Percentiles rank a stretch among this genome's conserved stretches.
Conservation (phyloP, 2,113 vertebrate species). For the Telmatochromis sp. region DNA sequence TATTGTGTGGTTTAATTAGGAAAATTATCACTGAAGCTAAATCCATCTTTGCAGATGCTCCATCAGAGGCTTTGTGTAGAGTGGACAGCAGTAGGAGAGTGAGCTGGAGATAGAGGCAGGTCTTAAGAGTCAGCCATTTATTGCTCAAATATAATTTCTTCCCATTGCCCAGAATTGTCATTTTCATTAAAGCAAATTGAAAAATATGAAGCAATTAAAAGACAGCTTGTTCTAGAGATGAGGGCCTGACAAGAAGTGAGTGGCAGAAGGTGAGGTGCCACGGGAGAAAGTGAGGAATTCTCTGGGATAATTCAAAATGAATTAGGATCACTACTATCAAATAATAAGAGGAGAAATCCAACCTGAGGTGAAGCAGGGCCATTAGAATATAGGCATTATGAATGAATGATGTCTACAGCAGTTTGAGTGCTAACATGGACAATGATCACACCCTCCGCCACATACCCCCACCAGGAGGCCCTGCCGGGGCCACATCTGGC, state of each 20-base stretch:
- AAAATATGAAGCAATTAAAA: slow-evolving; percentile 47
- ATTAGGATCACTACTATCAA: background rate
- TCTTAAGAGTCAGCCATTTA: slow-evolving; percentile 26
- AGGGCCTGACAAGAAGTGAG: background rate
- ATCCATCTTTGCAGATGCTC: slow-evolving; percentile 62
- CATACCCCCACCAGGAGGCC: background rate
- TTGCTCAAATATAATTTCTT: slow-evolving; percentile 58
- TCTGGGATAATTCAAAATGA: background rate
- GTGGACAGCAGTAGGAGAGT: background rate
- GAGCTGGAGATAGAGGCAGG: background rate
- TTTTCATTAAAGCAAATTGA: slow-evolving; percentile 55
- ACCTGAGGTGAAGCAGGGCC: background rate
- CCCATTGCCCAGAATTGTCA: slow-evolving; percentile 45
- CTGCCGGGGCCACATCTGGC: background rate
- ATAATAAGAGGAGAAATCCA: background rate
- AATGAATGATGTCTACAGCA: background rate
- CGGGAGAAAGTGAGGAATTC: background rate
- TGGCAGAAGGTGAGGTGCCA: background rate
- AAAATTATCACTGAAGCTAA: slow-evolving; percentile 63
- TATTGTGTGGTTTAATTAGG: slow-evolving; percentile 69
- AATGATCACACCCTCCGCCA: background rate
- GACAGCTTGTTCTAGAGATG: slow-evolving; percentile 31
- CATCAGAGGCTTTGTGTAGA: slow-evolving; percentile 6
- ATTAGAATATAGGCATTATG: background rate
- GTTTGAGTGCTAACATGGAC: background rate